These are phyloP conservation scores for Pangasianodon gigas DNA, from an alignment of 2,113 vertebrate species.

Conservation along the genomic window DNA sequence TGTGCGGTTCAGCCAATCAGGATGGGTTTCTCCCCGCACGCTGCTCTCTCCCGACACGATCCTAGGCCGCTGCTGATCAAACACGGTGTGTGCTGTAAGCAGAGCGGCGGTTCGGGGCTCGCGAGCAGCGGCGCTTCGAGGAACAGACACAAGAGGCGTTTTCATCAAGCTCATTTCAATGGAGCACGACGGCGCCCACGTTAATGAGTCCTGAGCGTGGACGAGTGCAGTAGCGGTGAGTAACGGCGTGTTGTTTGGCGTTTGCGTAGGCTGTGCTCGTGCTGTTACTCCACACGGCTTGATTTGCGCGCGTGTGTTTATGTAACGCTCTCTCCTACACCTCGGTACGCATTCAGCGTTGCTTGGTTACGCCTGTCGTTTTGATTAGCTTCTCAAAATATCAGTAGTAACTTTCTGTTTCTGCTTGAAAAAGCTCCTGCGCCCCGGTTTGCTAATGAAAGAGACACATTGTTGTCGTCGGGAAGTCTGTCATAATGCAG, in stretches of 20 bases:
- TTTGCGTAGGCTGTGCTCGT: slow-evolving; percentile 11
- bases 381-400: neutral
- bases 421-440: neutral
- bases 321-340: neutral
- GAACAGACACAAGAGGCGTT: neutral
- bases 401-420: neutral
- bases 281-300: neutral
- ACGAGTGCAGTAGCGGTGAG: neutral
- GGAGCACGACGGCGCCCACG: neutral
- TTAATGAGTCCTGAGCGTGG: neutral
- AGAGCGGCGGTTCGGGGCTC: neutral
- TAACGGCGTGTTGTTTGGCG: slow-evolving; percentile 4
- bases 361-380: neutral
- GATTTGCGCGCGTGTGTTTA: slow-evolving; percentile 15
- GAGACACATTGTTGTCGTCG: slow-evolving; percentile 42
- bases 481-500: slow-evolving; percentile 57
- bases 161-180: neutral
- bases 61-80: slow-evolving; percentile 59
- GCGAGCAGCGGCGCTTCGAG: neutral
- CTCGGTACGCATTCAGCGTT: neutral
- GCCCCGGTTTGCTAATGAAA: neutral
- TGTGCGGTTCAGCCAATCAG: slow-evolving; percentile 44
- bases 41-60: slow-evolving; percentile 50
- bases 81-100: slow-evolving; percentile 53
- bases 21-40: slow-evolving; percentile 43